A percentile compares a stretch with the other conserved stretches of the same genome.
These are phyloP conservation scores for Probosciger aterrimus DNA, from an alignment of 2,113 vertebrate genomes.

Conservation along the genomic window DNA sequence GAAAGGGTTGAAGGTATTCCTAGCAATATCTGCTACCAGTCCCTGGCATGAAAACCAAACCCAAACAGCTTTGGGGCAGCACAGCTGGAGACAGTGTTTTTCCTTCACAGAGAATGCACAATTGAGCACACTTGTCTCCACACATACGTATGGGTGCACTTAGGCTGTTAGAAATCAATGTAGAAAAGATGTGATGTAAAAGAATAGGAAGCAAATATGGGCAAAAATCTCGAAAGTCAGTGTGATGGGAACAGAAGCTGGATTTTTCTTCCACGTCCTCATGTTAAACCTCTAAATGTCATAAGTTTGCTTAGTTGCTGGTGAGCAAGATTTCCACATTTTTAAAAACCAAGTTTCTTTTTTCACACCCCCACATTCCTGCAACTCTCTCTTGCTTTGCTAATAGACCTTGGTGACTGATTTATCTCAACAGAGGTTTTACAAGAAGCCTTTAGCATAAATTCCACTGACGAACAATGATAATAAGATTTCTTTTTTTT, in stretches of 20 bases:
- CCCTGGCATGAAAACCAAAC: background rate
- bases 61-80: background rate
- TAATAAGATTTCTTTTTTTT: background rate
- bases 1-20: background rate
- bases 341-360: background rate
- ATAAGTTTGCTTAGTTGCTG: background rate
- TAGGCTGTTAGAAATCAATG: background rate
- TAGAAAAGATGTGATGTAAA: background rate
- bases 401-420: background rate
- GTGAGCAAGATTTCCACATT: background rate
- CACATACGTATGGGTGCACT: rapidly evolving
- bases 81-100: background rate
- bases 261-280: background rate
- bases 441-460: background rate
- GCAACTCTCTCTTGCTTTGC: background rate
- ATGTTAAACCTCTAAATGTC: background rate
- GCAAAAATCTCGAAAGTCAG: background rate
- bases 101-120: background rate
- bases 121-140: background rate
- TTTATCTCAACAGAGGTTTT: background rate
- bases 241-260: background rate
- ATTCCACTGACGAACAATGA: background rate
- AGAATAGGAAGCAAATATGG: background rate
- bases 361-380: background rate
- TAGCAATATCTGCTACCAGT: background rate